These are phyloP conservation scores for Glaucomys volans DNA, from an alignment of 2,113 vertebrate species.

Conservation along the genomic window DNA sequence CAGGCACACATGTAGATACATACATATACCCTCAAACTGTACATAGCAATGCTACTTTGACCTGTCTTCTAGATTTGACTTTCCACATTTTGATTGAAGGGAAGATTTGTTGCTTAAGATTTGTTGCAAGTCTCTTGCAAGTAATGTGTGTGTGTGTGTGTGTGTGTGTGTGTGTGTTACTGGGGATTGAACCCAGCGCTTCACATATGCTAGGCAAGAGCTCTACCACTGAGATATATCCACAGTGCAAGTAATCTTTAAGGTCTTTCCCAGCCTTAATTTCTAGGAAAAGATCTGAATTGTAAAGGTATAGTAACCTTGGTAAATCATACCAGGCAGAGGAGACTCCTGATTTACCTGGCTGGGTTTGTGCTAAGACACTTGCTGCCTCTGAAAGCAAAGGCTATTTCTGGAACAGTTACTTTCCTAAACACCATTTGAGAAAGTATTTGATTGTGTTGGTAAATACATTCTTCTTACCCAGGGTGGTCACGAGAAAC, in stretches of 20 bases:
- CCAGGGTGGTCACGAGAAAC: background rate
- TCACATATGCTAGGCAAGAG: too few relatives aligned
- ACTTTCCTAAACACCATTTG: background rate
- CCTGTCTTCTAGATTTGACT: background rate
- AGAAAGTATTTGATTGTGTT: background rate
- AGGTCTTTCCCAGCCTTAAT: background rate
- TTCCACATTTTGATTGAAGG: background rate
- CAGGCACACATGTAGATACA: too few relatives aligned
- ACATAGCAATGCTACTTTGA: background rate
- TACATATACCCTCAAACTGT: background rate
- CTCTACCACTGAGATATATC: too few relatives aligned
- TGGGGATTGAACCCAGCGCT: too few relatives aligned
- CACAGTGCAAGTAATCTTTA: background rate
- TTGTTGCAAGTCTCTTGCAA: background rate
- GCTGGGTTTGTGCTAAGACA: background rate
- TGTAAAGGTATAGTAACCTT: background rate
- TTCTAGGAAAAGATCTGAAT: background rate
- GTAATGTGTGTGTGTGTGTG: background rate
- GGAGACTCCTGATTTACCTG: background rate
- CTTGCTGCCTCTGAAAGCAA: slow-evolving; percentile 7
- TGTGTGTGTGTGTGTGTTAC: too few relatives aligned
- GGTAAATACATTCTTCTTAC: background rate
- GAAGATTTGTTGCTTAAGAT: background rate
- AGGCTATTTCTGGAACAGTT: background rate
- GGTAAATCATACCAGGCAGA: background rate